phyloP scores from a whole-genome alignment of 2,888 invertebrate species.

The Cephalotes varians region DNA sequence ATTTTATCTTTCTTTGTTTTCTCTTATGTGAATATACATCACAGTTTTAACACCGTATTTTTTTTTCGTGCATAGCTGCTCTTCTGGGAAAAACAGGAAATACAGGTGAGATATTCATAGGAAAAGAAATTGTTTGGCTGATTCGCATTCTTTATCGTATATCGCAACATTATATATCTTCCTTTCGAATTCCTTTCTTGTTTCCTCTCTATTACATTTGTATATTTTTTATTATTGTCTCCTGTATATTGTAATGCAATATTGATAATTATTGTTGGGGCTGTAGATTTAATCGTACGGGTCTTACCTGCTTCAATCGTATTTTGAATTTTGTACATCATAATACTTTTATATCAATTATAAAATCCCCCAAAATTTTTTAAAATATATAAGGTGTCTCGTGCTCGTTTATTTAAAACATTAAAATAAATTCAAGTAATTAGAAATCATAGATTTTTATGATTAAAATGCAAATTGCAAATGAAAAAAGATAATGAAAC shows the following conservation, averaged over 20 bases:
- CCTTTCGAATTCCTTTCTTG: constrained; percentile 32
- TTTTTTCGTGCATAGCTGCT: constrained; percentile 82
- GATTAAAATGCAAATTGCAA: not conserved
- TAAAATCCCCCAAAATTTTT: not conserved
- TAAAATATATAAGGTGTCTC: not conserved
- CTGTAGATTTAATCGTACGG: constrained; percentile 46
- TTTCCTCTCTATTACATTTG: constrained; percentile 6
- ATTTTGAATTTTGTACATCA: constrained; percentile 12
- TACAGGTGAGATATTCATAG: constrained; percentile 83
- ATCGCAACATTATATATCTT: constrained; percentile 26
- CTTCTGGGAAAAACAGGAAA: constrained; percentile 85
- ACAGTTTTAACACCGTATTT: constrained; percentile 74
- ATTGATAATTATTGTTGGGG: constrained; percentile 57
- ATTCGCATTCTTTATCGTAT: constrained; percentile 36
- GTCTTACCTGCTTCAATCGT: constrained; percentile 31
- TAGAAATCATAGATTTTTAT: constrained; percentile 1
- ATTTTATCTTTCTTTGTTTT: constrained; percentile 12
- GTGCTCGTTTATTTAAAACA: not conserved
- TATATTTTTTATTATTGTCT: constrained; percentile 27
- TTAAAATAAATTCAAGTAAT: not conserved
- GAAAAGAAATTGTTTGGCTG: constrained; percentile 42
- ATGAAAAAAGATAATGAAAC: not conserved
- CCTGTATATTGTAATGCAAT: constrained; percentile 25
- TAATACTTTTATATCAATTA: not conserved
- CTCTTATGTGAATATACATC: constrained; percentile 55